phyloP scores from a whole-genome alignment of 2,888 invertebrate species.

The Lamellibrachia satsuma region DNA sequence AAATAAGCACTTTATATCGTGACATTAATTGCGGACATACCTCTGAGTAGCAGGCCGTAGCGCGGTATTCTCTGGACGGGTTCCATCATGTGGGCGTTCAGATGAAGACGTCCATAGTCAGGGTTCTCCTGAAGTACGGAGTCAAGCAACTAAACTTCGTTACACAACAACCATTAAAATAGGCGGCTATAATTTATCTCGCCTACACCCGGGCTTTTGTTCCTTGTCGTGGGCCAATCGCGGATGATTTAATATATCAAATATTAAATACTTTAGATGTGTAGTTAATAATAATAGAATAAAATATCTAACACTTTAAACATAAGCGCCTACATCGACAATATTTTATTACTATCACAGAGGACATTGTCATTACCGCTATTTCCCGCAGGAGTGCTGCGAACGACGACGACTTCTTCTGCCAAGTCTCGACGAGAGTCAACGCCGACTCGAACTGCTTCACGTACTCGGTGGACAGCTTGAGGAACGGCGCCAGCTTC shows the following conservation, averaged over 20 bases:
- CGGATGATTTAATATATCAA: too few species aligned
- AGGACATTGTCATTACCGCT: slow-evolving; percentile 30
- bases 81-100: slow-evolving; percentile 43
- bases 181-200: background rate
- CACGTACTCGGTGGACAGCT: slow-evolving; percentile 45
- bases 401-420: slow-evolving; percentile 36
- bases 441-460: slow-evolving; percentile 41
- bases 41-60: slow-evolving; percentile 41
- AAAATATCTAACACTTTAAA: too few species aligned
- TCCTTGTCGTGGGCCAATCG: too few species aligned
- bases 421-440: slow-evolving; percentile 35
- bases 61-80: slow-evolving; percentile 43
- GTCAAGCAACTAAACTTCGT: background rate
- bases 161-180: background rate
- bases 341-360: background rate
- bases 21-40: slow-evolving; percentile 26
- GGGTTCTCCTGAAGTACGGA: slow-evolving; percentile 28
- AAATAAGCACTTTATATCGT: too few species aligned
- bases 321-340: too few species aligned
- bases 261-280: too few species aligned
- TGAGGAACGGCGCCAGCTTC: slow-evolving; percentile 42
- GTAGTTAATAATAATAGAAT: too few species aligned
- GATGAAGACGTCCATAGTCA: slow-evolving; percentile 33
- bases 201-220: too few species aligned
- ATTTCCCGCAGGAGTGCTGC: slow-evolving; percentile 36